phyloP scores from a whole-genome alignment of 2,888 invertebrate species.

The Halocaridina rubra region DNA sequence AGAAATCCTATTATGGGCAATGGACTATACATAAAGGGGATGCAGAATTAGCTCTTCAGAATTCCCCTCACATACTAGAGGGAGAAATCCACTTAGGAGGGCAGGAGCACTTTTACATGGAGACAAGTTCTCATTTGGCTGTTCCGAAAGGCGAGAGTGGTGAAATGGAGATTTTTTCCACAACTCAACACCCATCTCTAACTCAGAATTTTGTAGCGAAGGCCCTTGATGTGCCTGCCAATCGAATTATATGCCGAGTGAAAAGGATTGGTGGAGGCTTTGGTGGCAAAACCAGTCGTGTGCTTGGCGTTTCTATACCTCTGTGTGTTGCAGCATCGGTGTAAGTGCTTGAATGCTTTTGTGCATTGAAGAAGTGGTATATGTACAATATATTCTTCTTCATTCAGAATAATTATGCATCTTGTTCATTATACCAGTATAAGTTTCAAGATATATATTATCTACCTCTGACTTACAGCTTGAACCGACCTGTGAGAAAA shows the following conservation, averaged over 20 bases:
- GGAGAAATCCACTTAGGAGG: conserved; percentile 85
- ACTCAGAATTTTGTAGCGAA: conserved; percentile 77
- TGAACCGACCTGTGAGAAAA: conserved; percentile 82
- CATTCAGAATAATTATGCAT: no score
- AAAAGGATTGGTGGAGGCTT: conserved; percentile 95
- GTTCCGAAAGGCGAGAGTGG: conserved; percentile 78
- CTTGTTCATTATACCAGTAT: no score
- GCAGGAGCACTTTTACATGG: conserved; percentile 97
- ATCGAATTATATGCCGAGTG: conserved; percentile 78
- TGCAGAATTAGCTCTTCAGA: conserved; percentile 76
- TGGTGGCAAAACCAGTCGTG: conserved; percentile 91
- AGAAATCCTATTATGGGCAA: conserved; percentile 76
- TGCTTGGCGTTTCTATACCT: conserved; percentile 77
- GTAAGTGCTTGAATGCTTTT: no score
- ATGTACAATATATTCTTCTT: no score
- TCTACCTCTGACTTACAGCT: conserved; percentile 70
- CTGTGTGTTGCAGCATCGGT: conserved; percentile 83
- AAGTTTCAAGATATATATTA: no score
- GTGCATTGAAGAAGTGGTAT: no score
- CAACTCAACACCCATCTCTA: conserved; percentile 82
- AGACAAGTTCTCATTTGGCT: conserved; percentile 75
- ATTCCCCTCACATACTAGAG: conserved; percentile 80
- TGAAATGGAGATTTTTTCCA: conserved; percentile 83
- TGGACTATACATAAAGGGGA: conserved; percentile 75
- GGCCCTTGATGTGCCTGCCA: conserved; percentile 78